Evolutionary conservation across 2,888 invertebrate genomes (phyloP).

Genomic region (Ceraclea dissimilis): DNA sequence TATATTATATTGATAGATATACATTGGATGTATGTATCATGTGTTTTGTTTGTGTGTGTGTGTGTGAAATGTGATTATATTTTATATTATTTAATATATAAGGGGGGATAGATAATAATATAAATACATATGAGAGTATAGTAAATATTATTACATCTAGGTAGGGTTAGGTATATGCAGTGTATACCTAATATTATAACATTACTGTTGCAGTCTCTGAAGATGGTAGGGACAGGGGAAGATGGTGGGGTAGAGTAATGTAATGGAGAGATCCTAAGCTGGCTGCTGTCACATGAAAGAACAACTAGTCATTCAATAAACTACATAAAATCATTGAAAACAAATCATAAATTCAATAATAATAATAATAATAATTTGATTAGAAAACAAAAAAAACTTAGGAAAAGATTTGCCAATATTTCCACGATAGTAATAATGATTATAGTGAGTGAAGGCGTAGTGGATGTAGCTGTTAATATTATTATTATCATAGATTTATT

Average conservation of each 20-base stretch:
- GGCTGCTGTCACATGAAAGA: background rate
- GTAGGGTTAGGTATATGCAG: too few relatives aligned
- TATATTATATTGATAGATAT: background rate
- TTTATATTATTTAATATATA: too few relatives aligned
- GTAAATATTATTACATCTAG: too few relatives aligned
- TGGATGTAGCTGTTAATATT: background rate
- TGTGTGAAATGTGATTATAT: too few relatives aligned
- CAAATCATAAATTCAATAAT: slow-evolving; percentile 13
- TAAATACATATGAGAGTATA: too few relatives aligned
- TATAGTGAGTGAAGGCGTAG: slow-evolving; percentile 15
- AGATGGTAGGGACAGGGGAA: too few relatives aligned
- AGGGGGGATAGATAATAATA: too few relatives aligned
- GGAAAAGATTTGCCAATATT: background rate
- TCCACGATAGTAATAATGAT: slow-evolving; percentile 5
- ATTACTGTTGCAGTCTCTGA: too few relatives aligned
- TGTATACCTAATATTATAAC: too few relatives aligned
- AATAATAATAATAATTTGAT: slow-evolving; percentile 14
- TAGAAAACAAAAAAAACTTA: slow-evolving; percentile 7
- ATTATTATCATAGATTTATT: background rate
- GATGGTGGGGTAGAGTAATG: too few relatives aligned
- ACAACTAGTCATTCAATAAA: slow-evolving; percentile 12
- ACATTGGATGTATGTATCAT: background rate
- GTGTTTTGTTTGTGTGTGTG: too few relatives aligned
- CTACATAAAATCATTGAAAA: slow-evolving; percentile 17
- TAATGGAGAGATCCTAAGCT: slow-evolving; percentile 3